Percentiles rank a stretch among this genome's conserved stretches.
Conservation (phyloP, 2,113 vertebrate species). For the Chaetorhynchus papuensis region DNA sequence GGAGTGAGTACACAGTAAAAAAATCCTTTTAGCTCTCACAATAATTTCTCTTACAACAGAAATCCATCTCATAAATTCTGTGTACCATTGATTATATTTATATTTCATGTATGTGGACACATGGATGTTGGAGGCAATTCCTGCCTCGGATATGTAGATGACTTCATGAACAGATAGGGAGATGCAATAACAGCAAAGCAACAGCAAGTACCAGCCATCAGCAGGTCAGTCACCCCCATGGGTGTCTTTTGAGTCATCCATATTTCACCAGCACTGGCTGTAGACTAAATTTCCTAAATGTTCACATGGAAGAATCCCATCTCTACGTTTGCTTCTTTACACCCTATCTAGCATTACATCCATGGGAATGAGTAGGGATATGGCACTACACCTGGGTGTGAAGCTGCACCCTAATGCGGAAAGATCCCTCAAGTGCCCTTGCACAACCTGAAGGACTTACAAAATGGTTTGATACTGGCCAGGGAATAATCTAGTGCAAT, state of each 20-base stretch:
- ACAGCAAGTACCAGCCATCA: neutral
- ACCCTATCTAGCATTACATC: neutral
- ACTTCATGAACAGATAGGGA: neutral
- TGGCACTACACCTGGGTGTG: neutral
- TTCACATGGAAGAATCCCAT: neutral
- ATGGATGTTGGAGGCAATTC: neutral
- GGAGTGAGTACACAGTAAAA: neutral
- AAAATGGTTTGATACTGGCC: neutral
- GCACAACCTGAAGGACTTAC: neutral
- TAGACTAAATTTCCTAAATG: neutral
- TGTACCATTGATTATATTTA: neutral
- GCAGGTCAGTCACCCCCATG: neutral
- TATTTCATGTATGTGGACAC: neutral
- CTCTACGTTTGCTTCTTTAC: neutral
- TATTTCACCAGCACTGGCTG: neutral
- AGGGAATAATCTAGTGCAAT: neutral
- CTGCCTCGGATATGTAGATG: neutral
- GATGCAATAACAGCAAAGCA: neutral
- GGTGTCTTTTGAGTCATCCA: neutral
- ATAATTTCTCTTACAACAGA: neutral
- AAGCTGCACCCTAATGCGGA: neutral
- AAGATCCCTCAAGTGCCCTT: neutral
- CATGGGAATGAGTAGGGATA: accelerated
- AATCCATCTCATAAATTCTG: neutral
- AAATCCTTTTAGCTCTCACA: neutral